Conservation (phyloP, 2,888 invertebrate species). For the Chloromyia formosa region DNA sequence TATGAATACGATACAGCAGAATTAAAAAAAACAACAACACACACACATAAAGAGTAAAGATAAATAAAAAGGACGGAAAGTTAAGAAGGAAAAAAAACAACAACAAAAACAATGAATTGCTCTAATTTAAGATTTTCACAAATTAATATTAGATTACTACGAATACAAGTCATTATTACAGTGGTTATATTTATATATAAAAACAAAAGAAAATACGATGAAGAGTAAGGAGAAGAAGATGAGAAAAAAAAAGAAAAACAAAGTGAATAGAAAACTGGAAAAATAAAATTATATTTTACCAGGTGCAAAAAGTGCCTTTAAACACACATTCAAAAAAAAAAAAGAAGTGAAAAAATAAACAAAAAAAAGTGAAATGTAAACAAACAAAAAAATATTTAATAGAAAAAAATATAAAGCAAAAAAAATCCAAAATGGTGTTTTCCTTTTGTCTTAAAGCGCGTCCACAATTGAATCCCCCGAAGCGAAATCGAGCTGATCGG, state of each 20-base stretch:
- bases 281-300: conserved; percentile 39
- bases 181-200: conserved; percentile 42
- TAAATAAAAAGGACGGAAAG: conserved; percentile 7
- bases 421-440: conserved; percentile 7
- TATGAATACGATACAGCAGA: neutral
- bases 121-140: conserved; percentile 43
- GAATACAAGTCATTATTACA: conserved; percentile 42
- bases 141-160: conserved; percentile 40
- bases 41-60: neutral
- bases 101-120: conserved; percentile 30
- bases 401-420: conserved; percentile 33
- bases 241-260: neutral
- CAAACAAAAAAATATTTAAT: conserved; percentile 33
- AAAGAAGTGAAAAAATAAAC: conserved; percentile 18
- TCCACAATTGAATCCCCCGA: no score
- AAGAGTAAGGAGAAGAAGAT: neutral
- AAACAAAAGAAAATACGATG: conserved; percentile 6
- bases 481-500: no score
- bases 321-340: conserved; percentile 26
- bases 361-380: conserved; percentile 28
- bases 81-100: neutral
- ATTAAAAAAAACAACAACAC: neutral
- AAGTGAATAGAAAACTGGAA: conserved; percentile 34
- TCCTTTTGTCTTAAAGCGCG: neutral
- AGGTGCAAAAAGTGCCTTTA: conserved; percentile 45